Evolutionary conservation across 1,140 invertebrate species (phyloP), one percentile per base, ranked within the genome.

Genomic region (Panagrolaimus sp.): DNA sequence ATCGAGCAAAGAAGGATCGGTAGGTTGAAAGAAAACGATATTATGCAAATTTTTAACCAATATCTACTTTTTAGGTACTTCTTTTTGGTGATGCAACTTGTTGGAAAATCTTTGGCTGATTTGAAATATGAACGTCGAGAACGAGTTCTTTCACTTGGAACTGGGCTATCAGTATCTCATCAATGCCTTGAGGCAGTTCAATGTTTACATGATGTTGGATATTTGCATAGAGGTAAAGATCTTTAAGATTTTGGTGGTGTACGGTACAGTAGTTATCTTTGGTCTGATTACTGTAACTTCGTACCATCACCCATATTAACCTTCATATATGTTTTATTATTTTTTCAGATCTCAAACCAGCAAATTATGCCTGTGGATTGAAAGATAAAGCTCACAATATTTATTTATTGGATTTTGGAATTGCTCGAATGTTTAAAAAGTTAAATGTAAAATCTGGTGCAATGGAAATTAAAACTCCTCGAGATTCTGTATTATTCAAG

Each of bases 391-490:
- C 46, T 7, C 48, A 52, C 48, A 52, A 21, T 10, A 66, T 69
- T 44, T 69, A 66, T 46, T 15, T 69, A 8, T 43, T 69, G 17
- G 68, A 69, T 45, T 69, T 69, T 55, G 68, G 68, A 14, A 66
- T 69, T 32, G 68, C 63, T 4, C 68, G 68, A 43, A 24, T 24
- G 21, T 67, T 43, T 24, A 52, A 52, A 52, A 52, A 52, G 48
- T 21, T 21, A 52, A 52, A 7, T 52, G 24, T 69, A 1, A n/a
- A n/a, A n/a, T 78, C 78, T 68, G 64, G 73, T 46, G 62, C 67
- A 9, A 68, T 32, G 7, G 67, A 68, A 28, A 14, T 68, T n/a
- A 58, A 63, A 62, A 32, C 67, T 9, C 67, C 67, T 12, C n/a
- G 67, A 28, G 67, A 62, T 17, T 32, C 17, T n/a, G 66, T 71